These are phyloP conservation scores for Cyanoderma ruficeps DNA, from an alignment of 2,113 vertebrate genomes.

Conservation along the genomic window DNA sequence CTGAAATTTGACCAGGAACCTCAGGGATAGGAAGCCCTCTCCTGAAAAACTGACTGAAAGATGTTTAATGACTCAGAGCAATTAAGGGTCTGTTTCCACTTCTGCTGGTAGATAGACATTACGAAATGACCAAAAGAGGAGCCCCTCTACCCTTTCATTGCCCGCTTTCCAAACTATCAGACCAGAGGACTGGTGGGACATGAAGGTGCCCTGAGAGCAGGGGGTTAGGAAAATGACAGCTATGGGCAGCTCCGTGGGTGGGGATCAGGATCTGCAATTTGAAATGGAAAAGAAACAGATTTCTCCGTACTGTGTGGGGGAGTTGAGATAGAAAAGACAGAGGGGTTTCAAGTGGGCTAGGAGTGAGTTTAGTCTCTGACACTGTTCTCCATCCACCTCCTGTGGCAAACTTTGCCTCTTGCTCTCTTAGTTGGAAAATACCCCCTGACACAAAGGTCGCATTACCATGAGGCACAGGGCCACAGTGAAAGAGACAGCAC, in stretches of 20 bases:
- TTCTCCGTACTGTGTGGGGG: accelerated
- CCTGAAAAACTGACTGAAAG: background rate
- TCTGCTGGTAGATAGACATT: background rate
- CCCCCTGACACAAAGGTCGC: background rate
- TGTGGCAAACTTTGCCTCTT: background rate
- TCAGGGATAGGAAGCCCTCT: background rate
- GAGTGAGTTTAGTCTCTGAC: background rate
- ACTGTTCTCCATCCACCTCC: background rate
- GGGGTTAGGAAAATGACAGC: background rate
- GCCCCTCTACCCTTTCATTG: background rate
- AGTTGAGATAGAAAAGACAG: background rate
- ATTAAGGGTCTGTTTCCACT: background rate
- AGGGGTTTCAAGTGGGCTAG: background rate
- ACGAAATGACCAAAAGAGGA: accelerated
- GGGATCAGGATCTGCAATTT: background rate
- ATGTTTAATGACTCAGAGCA: background rate
- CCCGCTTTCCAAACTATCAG: background rate
- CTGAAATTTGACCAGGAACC: background rate
- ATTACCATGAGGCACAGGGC: background rate
- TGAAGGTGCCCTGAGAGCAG: background rate
- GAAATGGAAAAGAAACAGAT: background rate
- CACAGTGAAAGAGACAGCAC: background rate
- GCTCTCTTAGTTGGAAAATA: background rate
- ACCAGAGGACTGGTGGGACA: background rate
- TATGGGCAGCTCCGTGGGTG: background rate